Evolutionary conservation across 2,113 vertebrate species (phyloP).

Genomic region (Periophthalmodon schlosseri): DNA sequence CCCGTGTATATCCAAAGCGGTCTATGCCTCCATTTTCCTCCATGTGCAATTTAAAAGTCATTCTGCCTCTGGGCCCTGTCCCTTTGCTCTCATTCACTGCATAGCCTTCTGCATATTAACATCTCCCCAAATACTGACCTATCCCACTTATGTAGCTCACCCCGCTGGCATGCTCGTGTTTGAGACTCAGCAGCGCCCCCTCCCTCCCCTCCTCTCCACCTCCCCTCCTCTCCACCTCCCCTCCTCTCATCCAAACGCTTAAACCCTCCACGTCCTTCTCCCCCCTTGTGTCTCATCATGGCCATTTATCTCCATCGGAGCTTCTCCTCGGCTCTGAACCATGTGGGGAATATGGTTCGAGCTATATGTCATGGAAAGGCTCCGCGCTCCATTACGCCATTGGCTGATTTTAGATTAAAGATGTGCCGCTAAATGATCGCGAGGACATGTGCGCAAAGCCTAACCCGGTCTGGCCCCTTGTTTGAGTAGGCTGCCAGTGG

Average conservation of each 20-base stretch:
- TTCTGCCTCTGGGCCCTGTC: conserved; percentile 4
- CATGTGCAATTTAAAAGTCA: conserved; percentile 25
- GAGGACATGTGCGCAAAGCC: conserved; percentile 57
- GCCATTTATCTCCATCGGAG: conserved; percentile 56
- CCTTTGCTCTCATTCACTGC: conserved; percentile 21
- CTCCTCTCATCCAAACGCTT: conserved; percentile 32
- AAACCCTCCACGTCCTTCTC: conserved; percentile 22
- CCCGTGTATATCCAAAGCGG: not conserved
- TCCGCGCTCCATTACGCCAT: conserved; percentile 50
- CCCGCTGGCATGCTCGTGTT: conserved; percentile 42
- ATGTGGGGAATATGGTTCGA: conserved; percentile 52
- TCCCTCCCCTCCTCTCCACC: not conserved
- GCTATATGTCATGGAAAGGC: conserved; percentile 62
- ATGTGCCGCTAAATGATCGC: conserved; percentile 54
- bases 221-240: conserved; percentile 15
- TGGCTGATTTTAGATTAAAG: conserved; percentile 67
- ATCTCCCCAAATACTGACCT: conserved; percentile 58
- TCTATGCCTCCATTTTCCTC: conserved; percentile 8
- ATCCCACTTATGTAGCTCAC: conserved; percentile 55
- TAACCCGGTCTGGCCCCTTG: conserved; percentile 23
- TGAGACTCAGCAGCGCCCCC: conserved; percentile 35
- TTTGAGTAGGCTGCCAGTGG: conserved; percentile 51
- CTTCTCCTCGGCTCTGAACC: conserved; percentile 31
- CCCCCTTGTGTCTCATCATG: conserved; percentile 55
- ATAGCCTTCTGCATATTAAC: conserved; percentile 47